Percentiles rank a stretch among this genome's conserved stretches.
phyloP scores from a whole-genome alignment of 30 jellyfish, hydroid and myxozoan species.

The Hydra vulgaris region DNA sequence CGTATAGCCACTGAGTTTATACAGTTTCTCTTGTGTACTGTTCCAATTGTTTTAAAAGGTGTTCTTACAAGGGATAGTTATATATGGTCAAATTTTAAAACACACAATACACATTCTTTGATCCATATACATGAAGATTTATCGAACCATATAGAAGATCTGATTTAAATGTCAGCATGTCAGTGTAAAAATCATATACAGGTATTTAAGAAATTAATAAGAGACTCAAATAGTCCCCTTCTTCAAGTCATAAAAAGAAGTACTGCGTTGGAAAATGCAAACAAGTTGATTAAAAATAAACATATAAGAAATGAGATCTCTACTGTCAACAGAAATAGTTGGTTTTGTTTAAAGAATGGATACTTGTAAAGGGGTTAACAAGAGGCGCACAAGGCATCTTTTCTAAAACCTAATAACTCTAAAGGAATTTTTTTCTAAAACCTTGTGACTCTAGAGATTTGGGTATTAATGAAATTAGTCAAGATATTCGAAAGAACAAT shows the following conservation, averaged over 20 bases:
- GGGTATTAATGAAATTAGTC: neutral
- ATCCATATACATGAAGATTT: conserved; percentile 25
- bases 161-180: neutral
- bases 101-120: conserved; percentile 25
- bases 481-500: neutral
- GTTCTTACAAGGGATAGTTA: conserved; percentile 13
- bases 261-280: neutral
- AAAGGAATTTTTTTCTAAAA: no score
- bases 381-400: neutral
- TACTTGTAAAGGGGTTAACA: neutral
- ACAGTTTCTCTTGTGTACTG: conserved; percentile 41
- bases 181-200: neutral
- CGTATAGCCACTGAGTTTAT: conserved; percentile 56
- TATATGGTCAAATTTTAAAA: conserved; percentile 25
- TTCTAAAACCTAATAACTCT: no score
- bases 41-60: conserved; percentile 30
- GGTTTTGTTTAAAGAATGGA: neutral
- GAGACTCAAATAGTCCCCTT: neutral
- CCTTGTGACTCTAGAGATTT: neutral
- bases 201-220: neutral
- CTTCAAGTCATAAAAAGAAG: neutral
- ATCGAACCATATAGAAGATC: neutral
- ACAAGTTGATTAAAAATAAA: neutral
- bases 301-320: neutral
- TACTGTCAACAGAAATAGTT: neutral